Evolutionary conservation across 2,113 vertebrate species (phyloP), one percentile per base, ranked within the genome.

Genomic region (Rafetus swinhoei): DNA sequence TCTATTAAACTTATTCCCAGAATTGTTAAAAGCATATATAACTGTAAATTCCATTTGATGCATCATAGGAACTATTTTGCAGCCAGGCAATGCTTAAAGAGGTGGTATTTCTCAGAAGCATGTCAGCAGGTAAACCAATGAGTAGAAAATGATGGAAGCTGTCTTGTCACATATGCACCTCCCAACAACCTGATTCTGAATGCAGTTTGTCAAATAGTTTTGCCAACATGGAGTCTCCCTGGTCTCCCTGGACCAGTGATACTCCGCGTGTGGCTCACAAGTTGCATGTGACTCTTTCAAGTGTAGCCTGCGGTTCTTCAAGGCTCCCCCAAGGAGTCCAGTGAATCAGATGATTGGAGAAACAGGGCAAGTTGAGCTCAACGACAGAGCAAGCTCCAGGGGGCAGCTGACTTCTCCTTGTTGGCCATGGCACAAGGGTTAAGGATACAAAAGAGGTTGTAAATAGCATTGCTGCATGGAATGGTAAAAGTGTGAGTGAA

Each of bases 161-260:
- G 12, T 39, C 69, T 39, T 39, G 21, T 74, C 21, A 22, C 22
- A 9, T 24, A 39, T 65, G 62, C 62, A 65, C 15, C 14, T 32
- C 45, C 45, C 62, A 74, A 12, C 18, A 21, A 12, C n/a, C 35
- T 74, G 72, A 74, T 39, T 24, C 72, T 74, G 35, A 74, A 74
- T 22, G 72, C 72, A 35, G 72, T 74, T 24, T 27, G 72, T 21
- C 21, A 39, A 39, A 19, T 3, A 69, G 29, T 10, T 74, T 13
- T 35, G 14, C 32, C 6, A 9, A 11, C 24, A 82, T 50, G 4
- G 18, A 82, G 69, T 2, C 84, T 19, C 8, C 10, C 14, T 82
- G 5, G 2, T 32, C 2, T 13, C 10, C 0, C 0, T 1, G 19
- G 79, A 54, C 14, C 53, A 54, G 53, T 54, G 53, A 54, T 54